Evolutionary conservation across 1,140 invertebrate genomes (phyloP).

Genomic region (Globodera rostochiensis): DNA sequence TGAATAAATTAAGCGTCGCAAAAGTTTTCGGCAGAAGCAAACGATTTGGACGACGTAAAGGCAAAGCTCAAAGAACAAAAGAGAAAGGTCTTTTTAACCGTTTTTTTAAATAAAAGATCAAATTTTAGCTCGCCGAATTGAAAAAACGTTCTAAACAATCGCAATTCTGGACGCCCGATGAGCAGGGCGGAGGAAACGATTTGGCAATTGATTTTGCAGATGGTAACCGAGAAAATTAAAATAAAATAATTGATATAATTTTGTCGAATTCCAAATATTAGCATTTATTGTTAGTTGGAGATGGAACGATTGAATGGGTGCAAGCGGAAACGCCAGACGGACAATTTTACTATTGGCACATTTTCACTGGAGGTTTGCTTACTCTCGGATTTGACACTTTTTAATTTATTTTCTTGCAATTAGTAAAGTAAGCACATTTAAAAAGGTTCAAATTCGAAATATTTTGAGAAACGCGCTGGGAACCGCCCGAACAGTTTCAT

Average conservation of each 20-base stretch:
- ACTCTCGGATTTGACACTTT: background rate
- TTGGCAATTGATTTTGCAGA: conserved; percentile 53
- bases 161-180: conserved; percentile 59
- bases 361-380: conserved; percentile 76
- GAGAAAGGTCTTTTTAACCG: conserved; percentile 22
- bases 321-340: conserved; percentile 76
- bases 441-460: background rate
- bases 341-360: conserved; percentile 78
- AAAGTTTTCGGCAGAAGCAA: background rate
- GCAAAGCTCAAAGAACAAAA: conserved; percentile 30
- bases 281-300: conserved; percentile 25
- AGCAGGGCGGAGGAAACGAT: conserved; percentile 61
- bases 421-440: background rate
- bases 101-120: background rate
- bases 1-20: background rate
- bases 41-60: conserved; percentile 33
- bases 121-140: conserved; percentile 48
- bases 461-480: conserved; percentile 64
- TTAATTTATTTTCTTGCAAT: no score
- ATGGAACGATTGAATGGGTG: conserved; percentile 70
- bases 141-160: conserved; percentile 47
- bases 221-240: no score
- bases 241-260: no score
- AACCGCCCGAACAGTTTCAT: conserved; percentile 62
- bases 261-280: no score